Evolutionary conservation across 2,888 invertebrate genomes (phyloP).

Genomic region (Pecten maximus): DNA sequence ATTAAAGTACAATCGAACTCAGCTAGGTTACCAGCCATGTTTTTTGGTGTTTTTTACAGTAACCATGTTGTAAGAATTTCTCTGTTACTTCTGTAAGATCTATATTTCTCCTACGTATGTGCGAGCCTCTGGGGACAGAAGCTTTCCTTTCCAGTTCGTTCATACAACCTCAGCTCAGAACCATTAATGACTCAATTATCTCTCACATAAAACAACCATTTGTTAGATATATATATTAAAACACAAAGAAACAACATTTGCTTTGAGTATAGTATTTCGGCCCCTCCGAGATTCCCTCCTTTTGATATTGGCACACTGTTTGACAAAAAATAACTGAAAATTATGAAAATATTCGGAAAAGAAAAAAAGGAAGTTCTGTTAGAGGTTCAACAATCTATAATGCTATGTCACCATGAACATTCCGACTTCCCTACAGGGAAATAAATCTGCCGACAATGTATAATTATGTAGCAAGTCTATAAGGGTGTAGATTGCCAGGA

Average conservation of each 20-base stretch:
- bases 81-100: too few species aligned
- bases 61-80: too few species aligned
- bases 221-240: background rate
- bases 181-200: background rate
- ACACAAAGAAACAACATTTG: background rate
- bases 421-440: background rate
- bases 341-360: background rate
- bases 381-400: background rate
- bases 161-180: background rate
- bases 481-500: background rate
- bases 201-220: background rate
- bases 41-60: too few species aligned
- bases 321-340: background rate
- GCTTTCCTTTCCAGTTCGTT: background rate
- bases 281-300: background rate
- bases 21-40: too few species aligned
- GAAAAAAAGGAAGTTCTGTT: background rate
- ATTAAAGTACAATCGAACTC: too few species aligned
- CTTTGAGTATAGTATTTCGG: background rate
- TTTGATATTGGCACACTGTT: background rate
- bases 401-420: background rate
- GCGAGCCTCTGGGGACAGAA: background rate
- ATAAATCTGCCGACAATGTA: background rate
- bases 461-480: background rate
- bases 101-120: background rate